Evolutionary conservation across 2,888 invertebrate genomes (phyloP).

Genomic region (Calliphora vomitoria): DNA sequence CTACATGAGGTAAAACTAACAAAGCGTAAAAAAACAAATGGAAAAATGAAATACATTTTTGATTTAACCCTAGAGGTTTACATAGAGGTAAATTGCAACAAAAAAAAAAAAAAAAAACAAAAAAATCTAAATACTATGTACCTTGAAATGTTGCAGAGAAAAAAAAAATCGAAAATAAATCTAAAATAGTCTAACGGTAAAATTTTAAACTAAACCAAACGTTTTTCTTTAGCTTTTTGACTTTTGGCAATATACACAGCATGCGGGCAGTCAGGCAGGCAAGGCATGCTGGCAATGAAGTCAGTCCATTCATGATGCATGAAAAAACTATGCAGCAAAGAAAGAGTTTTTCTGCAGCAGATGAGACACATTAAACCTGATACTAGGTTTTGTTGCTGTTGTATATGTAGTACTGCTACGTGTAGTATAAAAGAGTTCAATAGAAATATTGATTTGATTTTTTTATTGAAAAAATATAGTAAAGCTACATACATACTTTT

Average conservation of each 20-base stretch:
- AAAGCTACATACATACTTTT: neutral
- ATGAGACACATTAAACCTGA: constrained; percentile 21
- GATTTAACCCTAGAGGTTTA: constrained; percentile 53
- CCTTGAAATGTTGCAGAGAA: constrained; percentile 25
- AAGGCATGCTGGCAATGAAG: neutral
- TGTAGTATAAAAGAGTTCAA: constrained; percentile 1
- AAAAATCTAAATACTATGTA: constrained; percentile 29
- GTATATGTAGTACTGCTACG: neutral
- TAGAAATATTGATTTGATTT: constrained; percentile 23
- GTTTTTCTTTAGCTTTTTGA: constrained; percentile 60
- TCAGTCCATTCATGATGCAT: neutral
- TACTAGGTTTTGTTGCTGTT: neutral
- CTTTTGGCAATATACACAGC: constrained; percentile 60
- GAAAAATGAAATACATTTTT: constrained; percentile 31
- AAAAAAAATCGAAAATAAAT: neutral
- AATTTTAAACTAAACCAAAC: constrained; percentile 47
- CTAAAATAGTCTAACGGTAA: constrained; percentile 47
- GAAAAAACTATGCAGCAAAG: neutral
- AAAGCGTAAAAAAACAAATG: neutral
- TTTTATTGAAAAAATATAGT: neutral
- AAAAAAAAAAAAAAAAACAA: too few relatives aligned
- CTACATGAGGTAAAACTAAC: constrained; percentile 65
- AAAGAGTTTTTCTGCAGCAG: constrained; percentile 25
- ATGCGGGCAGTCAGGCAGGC: constrained; percentile 35
- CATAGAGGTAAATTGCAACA: constrained; percentile 30